A percentile compares a stretch with the other conserved stretches of the same genome.
These are phyloP conservation scores for Stomatorhinus walkeri DNA, from an alignment of 2,797 vertebrate species.

Conservation along the genomic window DNA sequence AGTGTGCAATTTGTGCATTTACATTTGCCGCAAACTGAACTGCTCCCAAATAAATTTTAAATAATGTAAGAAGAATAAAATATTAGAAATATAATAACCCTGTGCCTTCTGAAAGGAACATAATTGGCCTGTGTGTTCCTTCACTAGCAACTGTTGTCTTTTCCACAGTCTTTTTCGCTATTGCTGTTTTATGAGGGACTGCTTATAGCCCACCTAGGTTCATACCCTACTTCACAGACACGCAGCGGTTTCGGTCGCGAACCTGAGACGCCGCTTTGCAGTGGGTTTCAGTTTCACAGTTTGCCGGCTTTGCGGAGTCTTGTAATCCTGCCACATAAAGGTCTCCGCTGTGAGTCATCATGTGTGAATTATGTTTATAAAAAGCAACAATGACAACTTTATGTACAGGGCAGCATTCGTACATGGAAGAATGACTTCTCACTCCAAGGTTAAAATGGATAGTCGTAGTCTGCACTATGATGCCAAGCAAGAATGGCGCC, in stretches of 20 bases:
- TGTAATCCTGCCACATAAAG: not conserved
- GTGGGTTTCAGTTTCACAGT: not conserved
- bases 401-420: not conserved
- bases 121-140: not conserved
- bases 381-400: not conserved
- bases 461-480: not conserved
- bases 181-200: not conserved
- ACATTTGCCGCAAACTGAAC: not conserved
- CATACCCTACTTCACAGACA: not conserved
- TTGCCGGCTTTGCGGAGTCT: not conserved
- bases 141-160: not conserved
- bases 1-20: not conserved
- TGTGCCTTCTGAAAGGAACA: not conserved
- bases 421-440: not conserved
- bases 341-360: not conserved
- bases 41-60: not conserved
- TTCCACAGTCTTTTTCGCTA: not conserved
- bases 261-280: not conserved
- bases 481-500: not conserved
- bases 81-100: not conserved
- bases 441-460: not conserved
- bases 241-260: not conserved
- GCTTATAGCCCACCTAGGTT: not conserved
- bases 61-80: not conserved
- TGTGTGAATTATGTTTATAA: not conserved